These are phyloP conservation scores for Puffinus mauretanicus DNA, from an alignment of 2,113 vertebrate genomes.

Conservation along the genomic window DNA sequence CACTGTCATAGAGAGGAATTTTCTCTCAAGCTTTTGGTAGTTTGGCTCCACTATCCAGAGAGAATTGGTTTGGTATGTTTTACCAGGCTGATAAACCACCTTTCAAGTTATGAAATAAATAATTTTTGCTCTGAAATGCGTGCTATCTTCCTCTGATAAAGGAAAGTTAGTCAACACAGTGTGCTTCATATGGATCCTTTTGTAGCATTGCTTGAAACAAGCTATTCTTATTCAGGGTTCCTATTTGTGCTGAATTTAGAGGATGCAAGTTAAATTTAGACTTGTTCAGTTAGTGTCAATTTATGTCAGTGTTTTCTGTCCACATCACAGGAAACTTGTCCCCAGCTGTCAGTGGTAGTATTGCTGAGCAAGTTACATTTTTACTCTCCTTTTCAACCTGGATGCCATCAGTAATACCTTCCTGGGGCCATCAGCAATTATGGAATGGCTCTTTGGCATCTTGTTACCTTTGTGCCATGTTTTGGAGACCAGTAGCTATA, in stretches of 20 bases:
- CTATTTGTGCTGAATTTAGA: background rate
- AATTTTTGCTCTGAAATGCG: background rate
- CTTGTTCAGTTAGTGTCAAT: background rate
- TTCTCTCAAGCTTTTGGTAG: background rate
- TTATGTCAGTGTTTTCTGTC: background rate
- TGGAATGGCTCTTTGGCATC: background rate
- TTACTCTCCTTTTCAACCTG: background rate
- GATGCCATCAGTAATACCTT: background rate
- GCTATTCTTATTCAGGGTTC: background rate
- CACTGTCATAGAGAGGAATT: background rate
- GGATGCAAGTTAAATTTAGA: background rate
- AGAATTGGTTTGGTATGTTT: background rate
- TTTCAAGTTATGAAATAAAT: background rate
- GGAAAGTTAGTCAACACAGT: background rate
- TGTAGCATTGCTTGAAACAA: background rate
- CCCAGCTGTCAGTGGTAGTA: background rate
- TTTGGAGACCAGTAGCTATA: background rate
- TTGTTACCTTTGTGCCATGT: background rate
- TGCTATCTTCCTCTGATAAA: background rate
- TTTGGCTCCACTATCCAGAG: background rate
- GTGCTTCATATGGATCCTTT: background rate
- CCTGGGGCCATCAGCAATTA: accelerated
- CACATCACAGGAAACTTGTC: background rate
- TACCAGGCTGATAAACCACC: background rate
- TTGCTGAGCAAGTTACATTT: background rate